phyloP scores from a whole-genome alignment of 2,888 invertebrate genomes.

The Cheilosia vernalis region DNA sequence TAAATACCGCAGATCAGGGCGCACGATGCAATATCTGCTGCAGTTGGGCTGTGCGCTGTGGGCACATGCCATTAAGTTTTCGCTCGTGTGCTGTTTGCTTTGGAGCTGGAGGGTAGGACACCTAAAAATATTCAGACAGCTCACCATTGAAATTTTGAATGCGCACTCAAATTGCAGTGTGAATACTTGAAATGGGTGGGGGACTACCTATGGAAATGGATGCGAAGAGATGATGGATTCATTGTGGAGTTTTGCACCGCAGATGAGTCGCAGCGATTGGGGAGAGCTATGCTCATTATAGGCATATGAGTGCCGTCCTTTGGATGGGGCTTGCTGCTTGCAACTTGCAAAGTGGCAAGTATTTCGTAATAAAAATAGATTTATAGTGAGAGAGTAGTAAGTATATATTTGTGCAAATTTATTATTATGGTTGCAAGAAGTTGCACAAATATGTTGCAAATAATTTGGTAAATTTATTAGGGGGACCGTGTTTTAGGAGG shows the following conservation, averaged over 20 bases:
- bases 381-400: constrained; percentile 6
- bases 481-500: neutral
- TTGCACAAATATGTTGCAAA: constrained; percentile 18
- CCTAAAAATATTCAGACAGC: constrained; percentile 37
- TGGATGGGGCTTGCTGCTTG: neutral
- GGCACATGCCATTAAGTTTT: constrained; percentile 55
- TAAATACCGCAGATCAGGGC: constrained; percentile 54
- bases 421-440: neutral
- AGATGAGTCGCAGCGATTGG: constrained; percentile 23
- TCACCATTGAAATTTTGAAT: constrained; percentile 41
- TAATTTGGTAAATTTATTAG: neutral
- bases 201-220: constrained; percentile 37
- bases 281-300: constrained; percentile 1
- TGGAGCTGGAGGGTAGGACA: neutral
- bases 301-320: constrained; percentile 1
- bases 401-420: constrained; percentile 5
- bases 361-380: constrained; percentile 32
- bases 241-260: constrained; percentile 56
- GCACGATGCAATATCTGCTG: constrained; percentile 36
- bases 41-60: constrained; percentile 25
- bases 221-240: constrained; percentile 73
- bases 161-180: constrained; percentile 63
- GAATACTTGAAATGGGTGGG: constrained; percentile 39
- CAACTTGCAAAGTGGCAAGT: neutral
- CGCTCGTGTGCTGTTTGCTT: constrained; percentile 11